Conservation (phyloP, 2,797 vertebrate species). For the Denticeps clupeoides region DNA sequence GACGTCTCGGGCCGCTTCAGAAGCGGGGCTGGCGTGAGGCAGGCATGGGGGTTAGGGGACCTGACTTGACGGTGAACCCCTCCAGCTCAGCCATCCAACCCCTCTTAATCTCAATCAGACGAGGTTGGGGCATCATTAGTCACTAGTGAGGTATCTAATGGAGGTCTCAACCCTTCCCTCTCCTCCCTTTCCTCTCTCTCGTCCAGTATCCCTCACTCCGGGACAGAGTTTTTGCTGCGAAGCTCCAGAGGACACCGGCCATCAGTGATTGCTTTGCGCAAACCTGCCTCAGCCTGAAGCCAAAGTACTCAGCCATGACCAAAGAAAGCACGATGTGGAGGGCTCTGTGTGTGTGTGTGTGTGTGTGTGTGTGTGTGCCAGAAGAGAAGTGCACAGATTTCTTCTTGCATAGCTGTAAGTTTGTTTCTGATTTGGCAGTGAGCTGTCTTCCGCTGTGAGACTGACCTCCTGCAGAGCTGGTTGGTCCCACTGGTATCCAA, state of each 20-base stretch:
- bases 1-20: too few relatives aligned
- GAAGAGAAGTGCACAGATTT: not conserved
- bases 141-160: slow-evolving; percentile 42
- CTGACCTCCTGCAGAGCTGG: too few relatives aligned
- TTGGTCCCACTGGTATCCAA: too few relatives aligned
- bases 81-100: slow-evolving; percentile 24
- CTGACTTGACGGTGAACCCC: slow-evolving; percentile 31
- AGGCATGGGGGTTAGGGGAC: slow-evolving; percentile 33
- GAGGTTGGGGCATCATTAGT: slow-evolving; percentile 33
- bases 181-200: not conserved
- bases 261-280: slow-evolving; percentile 17
- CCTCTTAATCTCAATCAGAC: slow-evolving; percentile 54
- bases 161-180: slow-evolving; percentile 25
- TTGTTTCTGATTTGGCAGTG: slow-evolving; percentile 18
- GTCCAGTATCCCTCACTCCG: not conserved
- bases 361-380: not conserved
- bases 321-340: slow-evolving; percentile 6
- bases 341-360: slow-evolving; percentile 6
- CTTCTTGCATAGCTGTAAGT: slow-evolving; percentile 2
- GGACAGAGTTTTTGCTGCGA: slow-evolving; percentile 11
- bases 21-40: too few relatives aligned
- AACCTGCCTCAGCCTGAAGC: slow-evolving; percentile 25
- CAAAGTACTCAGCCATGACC: slow-evolving; percentile 25
- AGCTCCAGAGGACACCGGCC: slow-evolving; percentile 19
- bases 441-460: not conserved